These are phyloP conservation scores for Tetranychus truncatus DNA, from an alignment of 2,888 invertebrate species.

Conservation along the genomic window DNA sequence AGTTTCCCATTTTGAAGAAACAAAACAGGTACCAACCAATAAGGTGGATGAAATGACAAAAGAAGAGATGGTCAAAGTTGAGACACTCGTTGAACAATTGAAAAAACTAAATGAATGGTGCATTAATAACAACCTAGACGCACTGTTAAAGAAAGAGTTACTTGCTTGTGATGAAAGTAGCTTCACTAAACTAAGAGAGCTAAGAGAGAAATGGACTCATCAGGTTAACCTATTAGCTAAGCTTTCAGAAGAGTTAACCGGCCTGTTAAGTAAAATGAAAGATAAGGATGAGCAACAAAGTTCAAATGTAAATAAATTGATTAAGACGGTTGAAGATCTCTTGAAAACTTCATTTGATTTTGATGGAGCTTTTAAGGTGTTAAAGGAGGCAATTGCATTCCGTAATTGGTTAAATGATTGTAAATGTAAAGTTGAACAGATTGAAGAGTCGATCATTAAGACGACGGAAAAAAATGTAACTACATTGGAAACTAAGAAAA, in stretches of 20 bases:
- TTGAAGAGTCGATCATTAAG: background rate
- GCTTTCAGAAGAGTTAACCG: background rate
- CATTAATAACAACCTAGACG: background rate
- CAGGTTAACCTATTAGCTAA: background rate
- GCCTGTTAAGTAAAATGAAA: background rate
- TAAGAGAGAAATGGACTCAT: background rate
- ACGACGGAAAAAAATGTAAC: background rate
- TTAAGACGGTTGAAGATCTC: background rate
- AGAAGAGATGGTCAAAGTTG: background rate
- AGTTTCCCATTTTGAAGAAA: background rate
- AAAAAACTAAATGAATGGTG: background rate
- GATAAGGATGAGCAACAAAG: background rate
- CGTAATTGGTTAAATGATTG: background rate
- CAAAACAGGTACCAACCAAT: background rate
- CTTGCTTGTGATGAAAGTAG: background rate
- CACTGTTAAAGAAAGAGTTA: background rate
- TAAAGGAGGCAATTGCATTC: background rate
- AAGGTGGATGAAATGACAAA: background rate
- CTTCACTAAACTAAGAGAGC: background rate
- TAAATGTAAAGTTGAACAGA: background rate
- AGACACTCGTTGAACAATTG: background rate
- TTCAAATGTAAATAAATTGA: background rate
- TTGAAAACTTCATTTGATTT: background rate
- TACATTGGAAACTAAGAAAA: background rate
- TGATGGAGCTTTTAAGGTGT: background rate